phyloP scores from a whole-genome alignment of 2,113 vertebrate species.

The Callaeas wilsoni region DNA sequence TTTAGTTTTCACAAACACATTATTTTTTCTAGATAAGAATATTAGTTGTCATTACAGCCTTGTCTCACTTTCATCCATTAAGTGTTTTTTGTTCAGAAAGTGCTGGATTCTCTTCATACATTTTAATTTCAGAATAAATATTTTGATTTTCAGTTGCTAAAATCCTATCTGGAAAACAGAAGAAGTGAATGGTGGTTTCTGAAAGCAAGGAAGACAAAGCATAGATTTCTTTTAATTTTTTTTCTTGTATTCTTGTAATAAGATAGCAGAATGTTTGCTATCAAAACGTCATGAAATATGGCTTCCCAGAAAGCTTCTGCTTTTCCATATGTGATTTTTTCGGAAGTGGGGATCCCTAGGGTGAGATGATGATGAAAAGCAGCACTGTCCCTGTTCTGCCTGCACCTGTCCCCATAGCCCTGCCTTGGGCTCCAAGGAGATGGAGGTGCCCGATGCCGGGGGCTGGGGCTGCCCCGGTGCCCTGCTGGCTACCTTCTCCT shows the following conservation, averaged over 20 bases:
- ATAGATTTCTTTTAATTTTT: background rate
- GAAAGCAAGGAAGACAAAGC: background rate
- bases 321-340: background rate
- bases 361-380: background rate
- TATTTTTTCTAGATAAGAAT: background rate
- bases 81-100: background rate
- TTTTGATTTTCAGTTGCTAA: background rate
- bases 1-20: background rate
- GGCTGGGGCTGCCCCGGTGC: background rate
- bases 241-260: background rate
- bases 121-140: background rate
- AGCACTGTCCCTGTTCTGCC: background rate
- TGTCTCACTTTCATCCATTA: background rate
- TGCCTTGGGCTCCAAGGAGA: background rate
- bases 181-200: background rate
- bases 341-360: background rate
- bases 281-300: background rate
- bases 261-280: background rate
- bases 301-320: background rate
- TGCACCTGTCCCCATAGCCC: background rate
- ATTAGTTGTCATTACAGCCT: background rate
- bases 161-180: background rate
- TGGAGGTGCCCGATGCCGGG: rapidly evolving
- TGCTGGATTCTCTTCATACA: background rate
- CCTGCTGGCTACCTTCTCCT: background rate